These are phyloP conservation scores for Ivindomyrus marchei DNA, from an alignment of 2,113 vertebrate species.

Conservation along the genomic window DNA sequence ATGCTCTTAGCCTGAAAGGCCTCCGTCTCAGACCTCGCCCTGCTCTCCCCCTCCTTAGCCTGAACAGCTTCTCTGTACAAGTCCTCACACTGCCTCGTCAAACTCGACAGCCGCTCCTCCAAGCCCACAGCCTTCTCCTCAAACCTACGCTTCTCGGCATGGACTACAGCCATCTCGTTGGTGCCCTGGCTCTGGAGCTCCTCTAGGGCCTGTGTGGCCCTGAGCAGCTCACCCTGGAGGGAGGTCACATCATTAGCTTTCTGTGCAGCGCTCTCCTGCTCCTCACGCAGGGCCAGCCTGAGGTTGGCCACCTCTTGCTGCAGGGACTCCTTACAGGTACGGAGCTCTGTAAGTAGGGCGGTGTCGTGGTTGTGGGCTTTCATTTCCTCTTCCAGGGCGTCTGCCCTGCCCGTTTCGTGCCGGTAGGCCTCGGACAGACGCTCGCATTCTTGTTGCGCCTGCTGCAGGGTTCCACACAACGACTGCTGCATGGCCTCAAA, in stretches of 20 bases:
- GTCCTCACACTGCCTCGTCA: constrained; percentile 62
- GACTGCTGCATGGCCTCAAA: constrained; percentile 63
- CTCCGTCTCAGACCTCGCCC: constrained; percentile 64
- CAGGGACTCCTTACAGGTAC: constrained; percentile 52
- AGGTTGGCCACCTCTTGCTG: constrained; percentile 53
- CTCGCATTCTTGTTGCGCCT: constrained; percentile 60
- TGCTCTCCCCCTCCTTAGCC: constrained; percentile 60
- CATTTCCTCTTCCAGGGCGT: constrained; percentile 60
- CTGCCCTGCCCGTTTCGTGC: constrained; percentile 50
- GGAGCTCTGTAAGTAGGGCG: constrained; percentile 53
- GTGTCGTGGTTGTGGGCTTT: constrained; percentile 47
- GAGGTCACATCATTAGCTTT: constrained; percentile 58
- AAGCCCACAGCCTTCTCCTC: constrained; percentile 64
- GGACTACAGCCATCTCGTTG: constrained; percentile 57
- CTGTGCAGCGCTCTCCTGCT: constrained; percentile 63
- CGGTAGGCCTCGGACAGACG: constrained; percentile 45
- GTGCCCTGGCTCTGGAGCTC: constrained; percentile 61
- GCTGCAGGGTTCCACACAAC: constrained; percentile 55
- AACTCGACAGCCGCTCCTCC: constrained; percentile 51
- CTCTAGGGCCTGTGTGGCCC: constrained; percentile 56
- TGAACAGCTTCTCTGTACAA: constrained; percentile 55
- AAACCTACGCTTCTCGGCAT: constrained; percentile 61
- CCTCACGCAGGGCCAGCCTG: constrained; percentile 55
- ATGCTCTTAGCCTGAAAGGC: constrained; percentile 61
- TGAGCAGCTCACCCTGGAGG: constrained; percentile 67